phyloP scores from a whole-genome alignment of 2,888 invertebrate genomes.

The Folsomia candida region DNA sequence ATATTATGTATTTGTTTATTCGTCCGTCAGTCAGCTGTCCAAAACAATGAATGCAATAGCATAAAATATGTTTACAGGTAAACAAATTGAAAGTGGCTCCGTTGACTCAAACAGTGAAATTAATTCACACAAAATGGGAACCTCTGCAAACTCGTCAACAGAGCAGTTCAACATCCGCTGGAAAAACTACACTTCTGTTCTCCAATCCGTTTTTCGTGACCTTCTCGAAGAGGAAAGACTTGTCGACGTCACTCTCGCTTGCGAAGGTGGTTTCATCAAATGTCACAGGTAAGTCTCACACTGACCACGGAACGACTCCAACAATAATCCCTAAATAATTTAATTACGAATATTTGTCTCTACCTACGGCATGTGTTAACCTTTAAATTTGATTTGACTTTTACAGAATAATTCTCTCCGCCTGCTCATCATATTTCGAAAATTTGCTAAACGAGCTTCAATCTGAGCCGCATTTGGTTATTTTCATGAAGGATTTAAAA shows the following conservation, averaged over 20 bases:
- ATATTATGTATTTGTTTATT: too few species aligned
- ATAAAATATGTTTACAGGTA: too few species aligned
- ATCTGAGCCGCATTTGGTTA: constrained; percentile 72
- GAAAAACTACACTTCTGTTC: constrained; percentile 78
- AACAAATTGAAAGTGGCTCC: too few species aligned
- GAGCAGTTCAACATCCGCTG: constrained; percentile 62
- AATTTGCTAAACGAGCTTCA: constrained; percentile 60
- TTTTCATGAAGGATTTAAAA: constrained; percentile 77
- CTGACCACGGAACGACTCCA: too few species aligned
- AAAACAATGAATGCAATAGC: too few species aligned
- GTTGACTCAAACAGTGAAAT: too few species aligned
- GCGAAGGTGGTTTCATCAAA: constrained; percentile 78
- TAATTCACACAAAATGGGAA: background rate
- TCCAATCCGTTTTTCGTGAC: constrained; percentile 74
- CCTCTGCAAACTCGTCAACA: background rate
- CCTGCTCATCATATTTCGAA: constrained; percentile 81
- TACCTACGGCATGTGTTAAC: too few species aligned
- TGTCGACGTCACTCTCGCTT: constrained; percentile 83
- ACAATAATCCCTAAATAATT: too few species aligned
- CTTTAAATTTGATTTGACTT: too few species aligned
- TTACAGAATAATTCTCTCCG: constrained; percentile 62
- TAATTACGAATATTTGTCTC: too few species aligned
- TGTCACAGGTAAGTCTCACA: constrained; percentile 72
- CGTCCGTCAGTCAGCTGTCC: too few species aligned
- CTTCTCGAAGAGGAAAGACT: constrained; percentile 75